Conservation (phyloP, 2,113 vertebrate genomes). For the Gobius niger region DNA sequence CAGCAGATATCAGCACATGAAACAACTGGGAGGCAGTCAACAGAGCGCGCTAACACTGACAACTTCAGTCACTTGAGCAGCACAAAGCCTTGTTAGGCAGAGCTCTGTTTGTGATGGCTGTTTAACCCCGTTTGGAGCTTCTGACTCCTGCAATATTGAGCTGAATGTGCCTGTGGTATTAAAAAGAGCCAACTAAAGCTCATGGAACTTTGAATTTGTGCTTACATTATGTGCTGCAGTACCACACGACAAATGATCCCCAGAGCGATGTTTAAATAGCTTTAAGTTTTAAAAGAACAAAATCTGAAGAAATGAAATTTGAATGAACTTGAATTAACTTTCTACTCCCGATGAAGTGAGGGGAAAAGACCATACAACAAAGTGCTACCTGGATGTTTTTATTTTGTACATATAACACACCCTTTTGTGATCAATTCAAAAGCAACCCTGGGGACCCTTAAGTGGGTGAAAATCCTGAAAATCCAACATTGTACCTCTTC, state of each 20-base stretch:
- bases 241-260: too few species aligned
- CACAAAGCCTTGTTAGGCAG: constrained; percentile 32
- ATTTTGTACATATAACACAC: too few species aligned
- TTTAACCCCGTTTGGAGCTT: constrained; percentile 14
- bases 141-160: constrained; percentile 20
- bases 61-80: constrained; percentile 28
- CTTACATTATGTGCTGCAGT: too few species aligned
- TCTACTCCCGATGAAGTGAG: too few species aligned
- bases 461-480: not conserved
- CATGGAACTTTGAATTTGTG: not conserved
- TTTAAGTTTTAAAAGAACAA: too few species aligned
- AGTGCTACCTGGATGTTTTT: too few species aligned
- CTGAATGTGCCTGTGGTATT: constrained; percentile 12
- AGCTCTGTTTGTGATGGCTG: constrained; percentile 32
- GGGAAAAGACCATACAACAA: too few species aligned
- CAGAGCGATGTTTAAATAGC: too few species aligned
- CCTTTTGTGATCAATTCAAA: too few species aligned
- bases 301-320: too few species aligned
- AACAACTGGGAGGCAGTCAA: constrained; percentile 47
- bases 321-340: too few species aligned
- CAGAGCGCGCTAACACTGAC: constrained; percentile 28
- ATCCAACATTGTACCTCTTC: not conserved
- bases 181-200: not conserved
- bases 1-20: constrained; percentile 27
- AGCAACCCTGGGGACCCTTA: not conserved